phyloP scores from a whole-genome alignment of 2,888 invertebrate species.

The Erannis defoliaria region DNA sequence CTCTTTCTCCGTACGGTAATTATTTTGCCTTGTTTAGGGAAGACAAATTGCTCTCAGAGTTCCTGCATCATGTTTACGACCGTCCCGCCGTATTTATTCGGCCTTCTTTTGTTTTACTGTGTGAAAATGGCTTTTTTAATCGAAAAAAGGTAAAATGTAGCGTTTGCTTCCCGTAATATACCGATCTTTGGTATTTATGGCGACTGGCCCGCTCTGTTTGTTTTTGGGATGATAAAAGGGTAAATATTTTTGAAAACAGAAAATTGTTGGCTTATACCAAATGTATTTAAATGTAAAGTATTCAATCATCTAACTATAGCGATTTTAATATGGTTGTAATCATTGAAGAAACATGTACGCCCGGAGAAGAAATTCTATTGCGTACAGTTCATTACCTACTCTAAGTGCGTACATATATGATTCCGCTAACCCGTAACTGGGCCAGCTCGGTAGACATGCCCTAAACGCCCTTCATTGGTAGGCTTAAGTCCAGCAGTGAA shows the following conservation, averaged over 20 bases:
- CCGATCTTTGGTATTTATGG: conserved; percentile 39
- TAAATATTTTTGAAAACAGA: conserved; percentile 21
- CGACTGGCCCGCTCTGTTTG: conserved; percentile 30
- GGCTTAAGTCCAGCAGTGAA: no score
- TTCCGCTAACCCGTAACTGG: no score
- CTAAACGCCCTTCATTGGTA: no score
- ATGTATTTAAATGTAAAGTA: no score
- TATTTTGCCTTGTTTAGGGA: conserved; percentile 48
- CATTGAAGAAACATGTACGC: no score
- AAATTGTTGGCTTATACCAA: background rate
- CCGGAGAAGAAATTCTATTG: no score
- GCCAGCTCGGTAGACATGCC: no score
- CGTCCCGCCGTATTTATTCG: conserved; percentile 53
- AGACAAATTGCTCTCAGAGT: conserved; percentile 53
- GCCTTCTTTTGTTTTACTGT: conserved; percentile 47
- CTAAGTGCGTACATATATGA: no score
- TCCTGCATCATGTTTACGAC: conserved; percentile 52
- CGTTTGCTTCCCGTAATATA: conserved; percentile 34
- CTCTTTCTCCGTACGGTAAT: conserved; percentile 49
- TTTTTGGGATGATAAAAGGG: conserved; percentile 33
- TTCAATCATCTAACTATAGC: no score
- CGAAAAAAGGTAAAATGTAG: conserved; percentile 35
- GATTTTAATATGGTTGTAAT: no score
- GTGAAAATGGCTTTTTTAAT: conserved; percentile 38
- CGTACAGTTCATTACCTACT: no score